Evolutionary conservation across 2,888 invertebrate genomes (phyloP), one percentile per base, ranked within the genome.

Genomic region (Mythimna lalbum): DNA sequence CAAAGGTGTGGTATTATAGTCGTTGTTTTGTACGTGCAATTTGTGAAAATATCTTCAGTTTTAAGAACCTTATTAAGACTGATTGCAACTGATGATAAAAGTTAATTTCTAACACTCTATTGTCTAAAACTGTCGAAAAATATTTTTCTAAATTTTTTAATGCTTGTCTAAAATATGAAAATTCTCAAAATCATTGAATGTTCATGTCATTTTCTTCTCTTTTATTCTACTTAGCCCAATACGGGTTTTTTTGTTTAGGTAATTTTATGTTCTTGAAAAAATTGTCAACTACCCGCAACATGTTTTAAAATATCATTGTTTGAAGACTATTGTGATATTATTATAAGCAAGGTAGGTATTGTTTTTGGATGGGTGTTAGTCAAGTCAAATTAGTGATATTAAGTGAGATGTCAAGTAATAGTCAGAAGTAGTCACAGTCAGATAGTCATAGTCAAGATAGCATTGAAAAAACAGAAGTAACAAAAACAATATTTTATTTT

Each of bases 341-440:
- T n/a, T n/a, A n/a, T 27, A 67, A 68, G 63, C 75, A 19, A 47
- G 69, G 72, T 73, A 75, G 33, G 14, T 33, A 33, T 27, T 43
- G 47, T 17, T 43, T 7, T 70, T 56, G 33, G 67, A 67, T 74
- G 76, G 43, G 63, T 73, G 63, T 83, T 80, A 89, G 86, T 86
- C 83, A 78, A 86, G 78, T 86, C 76, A 81, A 83, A 77, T 87
- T 49, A 53, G 69, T 68, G 52, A 67, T 76, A 91, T 90, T 90
- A 95, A 95, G 95, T 92, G 94, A 92, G 94, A 95, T 94, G 94
- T 95, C 95, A 90, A 88, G 88, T 86, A 53, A 63, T 69, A 89
- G 90, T 91, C 89, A 84, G 83, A 86, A 85, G 80, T 76, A 84
- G 79, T 86, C 85, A 82, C 63, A 79, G 86, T 86, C 86, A 76